Evolutionary conservation across 1,140 invertebrate genomes (phyloP), one percentile per base, ranked within the genome.

Genomic region (Drosophila melanica): DNA sequence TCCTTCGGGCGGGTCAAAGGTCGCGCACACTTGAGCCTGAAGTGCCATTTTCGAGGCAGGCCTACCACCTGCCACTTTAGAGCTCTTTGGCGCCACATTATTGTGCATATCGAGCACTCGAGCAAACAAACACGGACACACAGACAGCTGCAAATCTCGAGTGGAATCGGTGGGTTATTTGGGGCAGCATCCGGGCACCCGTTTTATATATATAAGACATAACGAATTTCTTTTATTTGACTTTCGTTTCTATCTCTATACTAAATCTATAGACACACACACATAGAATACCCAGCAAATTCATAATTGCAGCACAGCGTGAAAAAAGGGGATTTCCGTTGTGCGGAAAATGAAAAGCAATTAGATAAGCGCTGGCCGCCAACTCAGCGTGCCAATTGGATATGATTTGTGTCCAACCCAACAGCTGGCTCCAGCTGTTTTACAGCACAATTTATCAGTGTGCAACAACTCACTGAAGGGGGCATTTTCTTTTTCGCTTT

Each of bases 191-290:
- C 33, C 45, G 37, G 20, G 27, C 55, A 53, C 1, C 33, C 42
- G 58, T 67, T 85, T 86, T 86, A 78, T 75, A 35, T 75, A 35
- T 35, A 35, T 77, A 85, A 66, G 70, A 79, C 67, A 78, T 65
- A 87, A 87, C 82, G 79, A 87, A 87, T 87, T 86, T 68, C 76
- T 82, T 82, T 77, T 70, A 87, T 86, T 75, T 77, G 63, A 63
- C 64, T 54, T 53, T 48, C 42, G 48, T 45, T 76, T 66, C 57
- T 64, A 54, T 41, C 37, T 69, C 44, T 70, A 62, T 41, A 60
- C 41, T 7, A 23, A 14, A 12, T 37, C 4, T 20, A 11, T 27
- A 45, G 18, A 23, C 16, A 51, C 14, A 37, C 2, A 30, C 3
- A 27, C 11, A 12, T n/a, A n/a, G n/a, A n/a, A 51, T 44, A 47